Evolutionary conservation across 2,797 vertebrate genomes (phyloP), one percentile per base, ranked within the genome.

Genomic region (Bovichtus variegatus): DNA sequence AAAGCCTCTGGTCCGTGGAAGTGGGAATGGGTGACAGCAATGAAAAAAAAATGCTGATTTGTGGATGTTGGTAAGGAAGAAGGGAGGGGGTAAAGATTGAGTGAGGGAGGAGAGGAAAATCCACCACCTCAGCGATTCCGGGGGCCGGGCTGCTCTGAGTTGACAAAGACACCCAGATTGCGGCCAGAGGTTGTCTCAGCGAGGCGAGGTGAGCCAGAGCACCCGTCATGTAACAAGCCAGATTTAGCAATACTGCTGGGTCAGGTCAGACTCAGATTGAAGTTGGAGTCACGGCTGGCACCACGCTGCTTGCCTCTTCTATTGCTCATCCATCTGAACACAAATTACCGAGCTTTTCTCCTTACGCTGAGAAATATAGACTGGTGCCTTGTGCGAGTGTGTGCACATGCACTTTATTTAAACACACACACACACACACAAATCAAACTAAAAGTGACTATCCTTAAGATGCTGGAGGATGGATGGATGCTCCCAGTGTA

Each of bases 201-300:
- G 18, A 87, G 78, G 80, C 58, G 89, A 89, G 87, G 90, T 83
- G 89, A 90, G 91, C 86, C 89, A 76, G 77, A 82, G 87, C 78
- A 72, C 77, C 77, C 81, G 59, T 90, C 90, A 87, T 91, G 91
- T 95, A 93, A 91, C 90, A 71, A 93, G 89, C 90, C 88, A 91
- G 90, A 91, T 92, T 92, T 87, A 90, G 92, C 90, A 91, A 91
- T 89, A 90, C 78, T 90, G 93, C 92, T 91, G 89, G 93, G 93
- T 94, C 92, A 93, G 91, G 90, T 92, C 87, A 82, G 83, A 85
- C 80, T 73, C 71, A 87, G 89, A 92, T 88, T 90, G 92, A 91
- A 91, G 85, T 69, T 68, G 71, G 85, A 91, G 88, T 89, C 85
- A 69, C 15, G 67, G 82, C 82, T 65, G 79, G 68, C 79, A 83